A percentile compares a stretch with the other conserved stretches of the same genome.
Conservation (phyloP, 1,140 invertebrate species). For the Ctenoplectra terminalis region DNA sequence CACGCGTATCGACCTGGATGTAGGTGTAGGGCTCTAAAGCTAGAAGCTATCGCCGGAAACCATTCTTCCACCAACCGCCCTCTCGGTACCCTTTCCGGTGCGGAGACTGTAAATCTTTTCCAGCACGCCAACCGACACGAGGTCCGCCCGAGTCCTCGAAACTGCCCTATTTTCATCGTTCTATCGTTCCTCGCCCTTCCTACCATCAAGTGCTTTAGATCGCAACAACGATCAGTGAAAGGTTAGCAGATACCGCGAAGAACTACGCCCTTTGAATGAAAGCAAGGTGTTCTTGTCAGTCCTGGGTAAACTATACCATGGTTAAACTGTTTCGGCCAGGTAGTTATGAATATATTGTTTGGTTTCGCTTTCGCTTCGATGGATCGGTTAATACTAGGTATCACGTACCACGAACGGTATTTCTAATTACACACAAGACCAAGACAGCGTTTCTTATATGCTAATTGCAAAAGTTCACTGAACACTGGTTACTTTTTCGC, state of each 20-base stretch:
- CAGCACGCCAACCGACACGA: conserved; percentile 71
- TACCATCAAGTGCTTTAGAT: conserved; percentile 58
- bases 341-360: conserved; percentile 63
- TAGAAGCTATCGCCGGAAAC: conserved; percentile 74
- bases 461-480: conserved; percentile 2
- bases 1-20: conserved; percentile 59
- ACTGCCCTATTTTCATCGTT: conserved; percentile 66
- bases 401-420: conserved; percentile 27
- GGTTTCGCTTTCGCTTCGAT: conserved; percentile 57
- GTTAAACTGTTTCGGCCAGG: conserved; percentile 43
- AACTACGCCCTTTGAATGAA: conserved; percentile 51
- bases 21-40: conserved; percentile 39
- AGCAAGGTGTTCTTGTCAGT: conserved; percentile 43
- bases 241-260: conserved; percentile 64
- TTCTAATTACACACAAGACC: conserved; percentile 48
- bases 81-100: conserved; percentile 76
- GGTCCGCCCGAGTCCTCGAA: conserved; percentile 62
- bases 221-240: conserved; percentile 60
- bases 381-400: conserved; percentile 54
- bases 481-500: background rate
- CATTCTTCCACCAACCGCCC: conserved; percentile 74
- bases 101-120: conserved; percentile 74
- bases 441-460: conserved; percentile 15
- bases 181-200: conserved; percentile 44
- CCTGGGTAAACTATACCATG: conserved; percentile 62